phyloP scores from a whole-genome alignment of 2,888 invertebrate species.

The Mesoligia furuncula region DNA sequence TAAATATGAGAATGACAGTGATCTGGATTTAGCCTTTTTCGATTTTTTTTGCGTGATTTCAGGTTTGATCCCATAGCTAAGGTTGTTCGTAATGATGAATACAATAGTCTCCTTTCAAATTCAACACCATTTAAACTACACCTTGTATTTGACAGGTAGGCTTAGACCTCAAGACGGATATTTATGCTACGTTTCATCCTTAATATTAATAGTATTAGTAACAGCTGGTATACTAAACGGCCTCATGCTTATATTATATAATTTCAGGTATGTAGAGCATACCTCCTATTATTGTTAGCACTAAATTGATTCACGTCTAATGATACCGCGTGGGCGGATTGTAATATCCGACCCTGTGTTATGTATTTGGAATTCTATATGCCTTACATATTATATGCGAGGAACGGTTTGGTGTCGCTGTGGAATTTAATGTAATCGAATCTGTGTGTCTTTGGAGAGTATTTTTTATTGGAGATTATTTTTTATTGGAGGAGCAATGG shows the following conservation, averaged over 20 bases:
- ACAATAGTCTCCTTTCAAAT: too few relatives aligned
- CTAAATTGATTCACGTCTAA: slow-evolving; percentile 52
- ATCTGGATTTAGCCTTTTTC: not conserved
- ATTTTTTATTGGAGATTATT: not conserved
- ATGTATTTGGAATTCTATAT: slow-evolving; percentile 42
- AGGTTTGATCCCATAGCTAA: too few relatives aligned
- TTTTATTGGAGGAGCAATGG: not conserved
- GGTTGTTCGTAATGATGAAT: too few relatives aligned
- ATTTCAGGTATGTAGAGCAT: not conserved
- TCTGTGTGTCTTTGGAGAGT: not conserved
- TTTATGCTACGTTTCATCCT: not conserved
- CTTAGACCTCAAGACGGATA: not conserved
- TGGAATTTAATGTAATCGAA: slow-evolving; percentile 38
- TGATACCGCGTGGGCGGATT: slow-evolving; percentile 40
- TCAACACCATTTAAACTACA: too few relatives aligned
- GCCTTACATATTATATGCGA: slow-evolving; percentile 16
- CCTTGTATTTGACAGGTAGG: not conserved
- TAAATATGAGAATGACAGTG: not conserved
- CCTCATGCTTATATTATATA: not conserved
- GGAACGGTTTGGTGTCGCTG: slow-evolving; percentile 8
- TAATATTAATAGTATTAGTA: not conserved
- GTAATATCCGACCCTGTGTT: slow-evolving; percentile 53
- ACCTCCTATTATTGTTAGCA: slow-evolving; percentile 13
- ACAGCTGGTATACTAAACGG: not conserved
- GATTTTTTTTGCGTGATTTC: too few relatives aligned